phyloP scores from a whole-genome alignment of 2,797 vertebrate species.

The Rousettus madagascariensis region DNA sequence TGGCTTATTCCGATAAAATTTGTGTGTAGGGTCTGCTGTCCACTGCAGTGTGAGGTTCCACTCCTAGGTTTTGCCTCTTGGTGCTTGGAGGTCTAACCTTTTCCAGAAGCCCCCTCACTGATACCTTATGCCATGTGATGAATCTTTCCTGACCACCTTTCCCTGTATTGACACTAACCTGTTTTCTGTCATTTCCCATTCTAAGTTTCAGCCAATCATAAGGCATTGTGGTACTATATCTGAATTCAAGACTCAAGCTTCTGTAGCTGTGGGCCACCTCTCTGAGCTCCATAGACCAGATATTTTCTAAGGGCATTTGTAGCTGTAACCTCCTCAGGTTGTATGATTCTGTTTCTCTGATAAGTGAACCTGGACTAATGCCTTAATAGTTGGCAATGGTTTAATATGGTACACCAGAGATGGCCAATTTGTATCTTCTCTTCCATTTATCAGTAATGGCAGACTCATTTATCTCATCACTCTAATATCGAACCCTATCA shows the following conservation, averaged over 20 bases:
- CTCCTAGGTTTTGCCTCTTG: not conserved
- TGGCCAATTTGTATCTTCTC: not conserved
- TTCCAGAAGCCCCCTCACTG: not conserved
- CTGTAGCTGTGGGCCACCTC: not conserved
- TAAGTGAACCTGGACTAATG: not conserved
- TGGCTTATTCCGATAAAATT: not conserved
- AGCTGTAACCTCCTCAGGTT: not conserved
- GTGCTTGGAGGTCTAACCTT: not conserved
- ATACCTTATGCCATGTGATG: not conserved
- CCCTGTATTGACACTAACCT: not conserved
- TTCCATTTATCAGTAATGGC: not conserved
- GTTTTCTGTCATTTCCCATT: not conserved
- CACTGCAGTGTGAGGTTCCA: not conserved
- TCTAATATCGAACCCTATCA: not conserved
- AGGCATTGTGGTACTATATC: not conserved
- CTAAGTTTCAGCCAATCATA: not conserved
- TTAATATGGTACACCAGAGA: not conserved
- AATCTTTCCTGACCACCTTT: not conserved
- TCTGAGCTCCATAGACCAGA: not conserved
- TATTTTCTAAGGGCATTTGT: not conserved
- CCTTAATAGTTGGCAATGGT: not conserved
- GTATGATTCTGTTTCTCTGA: slow-evolving; percentile 19
- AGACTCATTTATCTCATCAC: not conserved
- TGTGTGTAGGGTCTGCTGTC: not conserved
- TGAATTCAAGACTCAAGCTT: not conserved